phyloP scores from a whole-genome alignment of 2,888 invertebrate species.

The Linyphia triangularis region DNA sequence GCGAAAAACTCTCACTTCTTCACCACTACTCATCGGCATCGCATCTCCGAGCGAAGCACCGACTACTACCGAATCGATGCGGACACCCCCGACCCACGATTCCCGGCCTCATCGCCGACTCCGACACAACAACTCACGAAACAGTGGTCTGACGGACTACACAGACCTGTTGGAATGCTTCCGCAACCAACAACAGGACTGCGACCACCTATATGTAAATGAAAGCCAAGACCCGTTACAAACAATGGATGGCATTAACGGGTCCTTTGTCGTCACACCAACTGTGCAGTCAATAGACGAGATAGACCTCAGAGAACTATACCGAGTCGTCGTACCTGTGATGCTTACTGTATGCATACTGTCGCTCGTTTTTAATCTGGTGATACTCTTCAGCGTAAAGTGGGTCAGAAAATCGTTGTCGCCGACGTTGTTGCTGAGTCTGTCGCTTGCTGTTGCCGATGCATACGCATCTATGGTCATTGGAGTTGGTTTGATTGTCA shows the following conservation, averaged over 20 bases:
- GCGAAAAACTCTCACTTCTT: not conserved
- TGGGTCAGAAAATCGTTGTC: constrained; percentile 83
- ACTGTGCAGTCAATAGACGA: not conserved
- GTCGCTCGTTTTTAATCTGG: constrained; percentile 82
- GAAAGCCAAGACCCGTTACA: not conserved
- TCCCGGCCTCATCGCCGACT: constrained; percentile 33
- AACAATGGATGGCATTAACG: not conserved
- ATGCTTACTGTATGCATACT: constrained; percentile 82
- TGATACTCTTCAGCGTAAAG: constrained; percentile 82
- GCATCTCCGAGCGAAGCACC: not conserved
- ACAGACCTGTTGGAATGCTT: constrained; percentile 56
- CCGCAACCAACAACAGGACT: not conserved
- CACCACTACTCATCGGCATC: not conserved
- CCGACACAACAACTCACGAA: not conserved
- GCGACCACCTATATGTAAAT: constrained; percentile 13
- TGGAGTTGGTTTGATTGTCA: constrained; percentile 82
- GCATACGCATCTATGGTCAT: constrained; percentile 82
- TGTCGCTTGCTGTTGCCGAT: constrained; percentile 82
- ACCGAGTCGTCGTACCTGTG: constrained; percentile 78
- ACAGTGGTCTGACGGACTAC: constrained; percentile 37
- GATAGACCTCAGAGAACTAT: constrained; percentile 73
- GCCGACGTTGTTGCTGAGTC: constrained; percentile 65
- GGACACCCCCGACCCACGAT: constrained; percentile 26
- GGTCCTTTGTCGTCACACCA: not conserved
- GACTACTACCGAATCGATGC: constrained; percentile 30